Conservation (phyloP, 2,797 vertebrate species). For the Macropodus opercularis region DNA sequence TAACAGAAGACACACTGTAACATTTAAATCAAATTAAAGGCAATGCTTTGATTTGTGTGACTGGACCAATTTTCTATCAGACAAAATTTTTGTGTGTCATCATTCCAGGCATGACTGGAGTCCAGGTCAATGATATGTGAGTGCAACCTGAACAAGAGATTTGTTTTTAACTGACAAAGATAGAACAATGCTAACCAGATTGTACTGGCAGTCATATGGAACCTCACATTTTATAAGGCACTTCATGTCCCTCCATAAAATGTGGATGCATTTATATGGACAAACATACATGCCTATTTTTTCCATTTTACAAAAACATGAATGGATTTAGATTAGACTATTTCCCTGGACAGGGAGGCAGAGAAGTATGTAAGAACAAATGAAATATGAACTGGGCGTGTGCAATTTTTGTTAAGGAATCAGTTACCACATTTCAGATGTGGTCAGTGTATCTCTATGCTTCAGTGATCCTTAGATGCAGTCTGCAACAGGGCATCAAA, state of each 20-base stretch:
- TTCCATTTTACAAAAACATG: too few species aligned
- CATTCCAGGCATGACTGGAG: background rate
- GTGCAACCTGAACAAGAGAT: constrained; percentile 3
- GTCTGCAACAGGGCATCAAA: background rate
- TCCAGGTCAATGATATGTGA: constrained; percentile 2
- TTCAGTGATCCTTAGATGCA: background rate
- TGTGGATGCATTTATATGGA: too few species aligned
- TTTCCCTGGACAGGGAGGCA: too few species aligned
- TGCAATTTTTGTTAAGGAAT: background rate
- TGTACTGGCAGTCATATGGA: background rate
- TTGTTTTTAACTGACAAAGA: background rate
- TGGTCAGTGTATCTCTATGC: background rate
- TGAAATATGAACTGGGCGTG: background rate
- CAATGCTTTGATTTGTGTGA: background rate
- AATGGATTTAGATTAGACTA: too few species aligned
- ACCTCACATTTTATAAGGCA: too few species aligned
- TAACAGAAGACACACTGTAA: background rate
- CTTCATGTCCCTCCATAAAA: too few species aligned
- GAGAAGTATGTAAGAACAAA: background rate
- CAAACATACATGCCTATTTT: too few species aligned
- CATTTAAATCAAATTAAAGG: background rate
- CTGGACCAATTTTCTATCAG: too few species aligned
- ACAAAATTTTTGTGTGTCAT: background rate
- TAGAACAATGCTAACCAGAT: constrained; percentile 1
- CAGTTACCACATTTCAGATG: background rate